Evolutionary conservation across 2,113 vertebrate species (phyloP).

Genomic region (Strix aluco): DNA sequence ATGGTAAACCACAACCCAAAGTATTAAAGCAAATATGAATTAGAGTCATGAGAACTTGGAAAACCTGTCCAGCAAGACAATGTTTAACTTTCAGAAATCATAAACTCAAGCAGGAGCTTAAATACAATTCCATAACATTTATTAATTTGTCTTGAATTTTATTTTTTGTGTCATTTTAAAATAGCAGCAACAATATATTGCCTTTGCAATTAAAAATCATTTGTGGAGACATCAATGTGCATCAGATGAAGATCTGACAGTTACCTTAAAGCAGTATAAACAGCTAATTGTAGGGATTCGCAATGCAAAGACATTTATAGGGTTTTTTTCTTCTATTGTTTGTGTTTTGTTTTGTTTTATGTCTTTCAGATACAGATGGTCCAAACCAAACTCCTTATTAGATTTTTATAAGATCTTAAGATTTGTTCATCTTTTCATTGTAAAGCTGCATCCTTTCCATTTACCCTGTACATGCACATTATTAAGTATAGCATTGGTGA

Average conservation of each 20-base stretch:
- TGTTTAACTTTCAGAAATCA: neutral
- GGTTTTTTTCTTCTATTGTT: accelerated
- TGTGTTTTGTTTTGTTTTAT: neutral
- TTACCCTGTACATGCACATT: neutral
- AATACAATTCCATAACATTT: neutral
- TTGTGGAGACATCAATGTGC: neutral
- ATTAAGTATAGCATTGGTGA: neutral
- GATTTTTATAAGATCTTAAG: neutral
- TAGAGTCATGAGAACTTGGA: neutral
- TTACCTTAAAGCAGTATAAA: neutral
- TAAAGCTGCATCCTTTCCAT: neutral
- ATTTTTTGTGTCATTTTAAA: neutral
- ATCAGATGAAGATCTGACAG: neutral
- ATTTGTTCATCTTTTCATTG: neutral
- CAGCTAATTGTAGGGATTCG: neutral
- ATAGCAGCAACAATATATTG: neutral
- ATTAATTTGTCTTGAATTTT: neutral
- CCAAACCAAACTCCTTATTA: neutral
- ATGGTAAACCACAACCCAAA: neutral
- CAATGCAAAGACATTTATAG: neutral
- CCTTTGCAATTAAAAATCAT: neutral
- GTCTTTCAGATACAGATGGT: neutral
- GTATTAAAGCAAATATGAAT: slow-evolving; percentile 12
- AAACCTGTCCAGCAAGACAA: neutral
- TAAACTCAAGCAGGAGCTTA: neutral